phyloP scores from a whole-genome alignment of 2,113 vertebrate genomes.

The Prietella phreatophila region DNA sequence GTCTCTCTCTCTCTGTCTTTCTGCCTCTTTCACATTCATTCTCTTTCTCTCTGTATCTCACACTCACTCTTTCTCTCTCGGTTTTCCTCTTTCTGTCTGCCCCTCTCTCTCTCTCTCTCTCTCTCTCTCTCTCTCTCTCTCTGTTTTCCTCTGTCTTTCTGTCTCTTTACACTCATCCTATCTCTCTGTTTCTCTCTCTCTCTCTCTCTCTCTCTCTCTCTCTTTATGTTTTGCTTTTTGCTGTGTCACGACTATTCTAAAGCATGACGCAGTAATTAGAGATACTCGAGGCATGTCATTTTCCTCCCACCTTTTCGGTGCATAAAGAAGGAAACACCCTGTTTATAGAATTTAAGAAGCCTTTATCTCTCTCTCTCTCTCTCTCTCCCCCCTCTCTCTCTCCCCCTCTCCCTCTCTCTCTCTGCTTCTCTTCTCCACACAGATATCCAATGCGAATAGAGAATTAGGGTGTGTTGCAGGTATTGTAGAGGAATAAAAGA shows the following conservation, averaged over 20 bases:
- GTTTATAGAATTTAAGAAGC: conserved; percentile 38
- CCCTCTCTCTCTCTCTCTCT: no score
- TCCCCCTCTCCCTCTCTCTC: not conserved
- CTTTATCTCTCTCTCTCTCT: conserved; percentile 6
- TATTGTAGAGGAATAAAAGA: conserved; percentile 37
- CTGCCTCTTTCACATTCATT: not conserved
- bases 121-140: not conserved
- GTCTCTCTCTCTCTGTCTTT: not conserved
- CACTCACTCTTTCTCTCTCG: not conserved
- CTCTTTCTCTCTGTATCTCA: no score
- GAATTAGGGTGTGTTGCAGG: conserved; percentile 43
- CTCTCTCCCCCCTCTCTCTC: not conserved
- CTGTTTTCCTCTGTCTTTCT: not conserved
- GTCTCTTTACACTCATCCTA: no score
- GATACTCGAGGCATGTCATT: conserved; percentile 44
- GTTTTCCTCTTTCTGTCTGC: no score
- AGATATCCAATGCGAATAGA: conserved; percentile 29
- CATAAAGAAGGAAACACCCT: conserved; percentile 39
- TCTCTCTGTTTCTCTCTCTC: not conserved
- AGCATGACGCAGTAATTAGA: conserved; percentile 43
- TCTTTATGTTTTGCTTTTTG: conserved; percentile 7
- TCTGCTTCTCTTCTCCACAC: conserved; percentile 1
- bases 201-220: not conserved
- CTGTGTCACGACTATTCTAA: conserved; percentile 28
- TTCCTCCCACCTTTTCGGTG: conserved; percentile 34